Conservation (phyloP, 2,113 vertebrate species). For the Microtus pennsylvanicus region DNA sequence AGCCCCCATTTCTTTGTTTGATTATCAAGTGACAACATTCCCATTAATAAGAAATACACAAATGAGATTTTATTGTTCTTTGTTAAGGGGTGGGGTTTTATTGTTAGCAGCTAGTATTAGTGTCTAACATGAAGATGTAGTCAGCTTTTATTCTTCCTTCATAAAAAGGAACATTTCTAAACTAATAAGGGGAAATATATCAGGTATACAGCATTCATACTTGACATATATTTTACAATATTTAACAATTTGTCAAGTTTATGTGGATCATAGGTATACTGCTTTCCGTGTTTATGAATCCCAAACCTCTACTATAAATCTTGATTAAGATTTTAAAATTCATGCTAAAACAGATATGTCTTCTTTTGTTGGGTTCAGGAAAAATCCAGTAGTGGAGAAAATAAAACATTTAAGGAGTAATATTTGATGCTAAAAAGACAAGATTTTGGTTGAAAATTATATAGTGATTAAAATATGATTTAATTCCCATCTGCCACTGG, state of each 20-base stretch:
- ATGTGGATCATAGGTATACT: background rate
- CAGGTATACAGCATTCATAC: background rate
- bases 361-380: background rate
- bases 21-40: background rate
- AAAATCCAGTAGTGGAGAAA: background rate
- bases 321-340: background rate
- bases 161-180: background rate
- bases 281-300: background rate
- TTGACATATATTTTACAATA: background rate
- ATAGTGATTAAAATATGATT: background rate
- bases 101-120: background rate
- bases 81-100: background rate
- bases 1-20: background rate
- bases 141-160: background rate
- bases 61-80: background rate
- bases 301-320: background rate
- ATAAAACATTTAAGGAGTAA: background rate
- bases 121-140: background rate
- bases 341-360: background rate
- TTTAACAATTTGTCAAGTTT: conserved; percentile 6
- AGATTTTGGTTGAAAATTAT: background rate
- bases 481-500: background rate
- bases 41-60: background rate
- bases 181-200: background rate
- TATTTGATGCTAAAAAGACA: background rate